Conservation (phyloP, 1,140 invertebrate genomes). For the Mya arenaria region DNA sequence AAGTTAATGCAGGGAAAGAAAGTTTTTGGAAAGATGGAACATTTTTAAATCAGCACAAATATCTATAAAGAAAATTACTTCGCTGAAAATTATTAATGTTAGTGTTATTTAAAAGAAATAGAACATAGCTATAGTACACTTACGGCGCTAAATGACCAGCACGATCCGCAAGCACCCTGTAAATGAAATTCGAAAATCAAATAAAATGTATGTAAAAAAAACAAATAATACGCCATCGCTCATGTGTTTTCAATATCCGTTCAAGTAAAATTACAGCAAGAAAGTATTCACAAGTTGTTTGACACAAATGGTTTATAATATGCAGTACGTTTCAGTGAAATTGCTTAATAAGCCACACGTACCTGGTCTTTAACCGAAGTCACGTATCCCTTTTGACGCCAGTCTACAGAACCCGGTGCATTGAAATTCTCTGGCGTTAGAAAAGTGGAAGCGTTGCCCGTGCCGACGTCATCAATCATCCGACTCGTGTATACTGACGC, state of each 20-base stretch:
- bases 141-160: background rate
- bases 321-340: too few species aligned
- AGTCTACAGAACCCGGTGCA: background rate
- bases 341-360: too few species aligned
- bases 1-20: background rate
- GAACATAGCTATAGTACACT: background rate
- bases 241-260: too few species aligned
- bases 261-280: too few species aligned
- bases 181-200: background rate
- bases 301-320: too few species aligned
- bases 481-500: too few species aligned
- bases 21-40: background rate
- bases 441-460: background rate
- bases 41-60: background rate
- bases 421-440: background rate
- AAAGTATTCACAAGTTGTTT: too few species aligned
- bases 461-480: background rate
- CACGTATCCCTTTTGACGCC: background rate
- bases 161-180: background rate
- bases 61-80: background rate
- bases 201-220: too few species aligned
- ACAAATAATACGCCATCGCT: too few species aligned
- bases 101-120: background rate
- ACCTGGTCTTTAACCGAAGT: background rate
- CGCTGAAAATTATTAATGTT: background rate